Evolutionary conservation across 2,113 vertebrate genomes (phyloP).

Genomic region (Podarcis muralis): DNA sequence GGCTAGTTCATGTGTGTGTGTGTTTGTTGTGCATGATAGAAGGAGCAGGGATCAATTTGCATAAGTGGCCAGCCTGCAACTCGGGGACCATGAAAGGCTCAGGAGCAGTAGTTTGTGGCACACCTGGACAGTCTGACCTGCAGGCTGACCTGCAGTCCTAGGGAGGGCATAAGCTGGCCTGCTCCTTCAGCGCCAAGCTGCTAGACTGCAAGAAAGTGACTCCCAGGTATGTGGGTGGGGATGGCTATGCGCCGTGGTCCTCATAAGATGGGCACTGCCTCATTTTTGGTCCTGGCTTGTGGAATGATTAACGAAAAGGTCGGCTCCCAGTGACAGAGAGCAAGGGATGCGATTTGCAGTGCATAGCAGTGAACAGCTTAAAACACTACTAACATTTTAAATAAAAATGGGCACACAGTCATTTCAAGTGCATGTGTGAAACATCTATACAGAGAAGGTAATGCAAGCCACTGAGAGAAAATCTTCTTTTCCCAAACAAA

Average conservation of each 20-base stretch:
- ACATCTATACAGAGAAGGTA: neutral
- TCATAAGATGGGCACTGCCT: neutral
- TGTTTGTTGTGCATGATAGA: neutral
- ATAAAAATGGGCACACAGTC: neutral
- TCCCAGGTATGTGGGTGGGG: neutral
- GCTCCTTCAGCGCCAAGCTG: neutral
- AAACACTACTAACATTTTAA: neutral
- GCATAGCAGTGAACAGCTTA: neutral
- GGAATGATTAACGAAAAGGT: neutral
- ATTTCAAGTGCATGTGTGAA: neutral
- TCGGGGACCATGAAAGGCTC: neutral
- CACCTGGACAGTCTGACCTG: neutral
- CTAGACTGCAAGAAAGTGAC: neutral
- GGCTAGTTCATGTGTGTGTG: neutral
- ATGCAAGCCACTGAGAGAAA: neutral
- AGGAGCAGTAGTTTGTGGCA: neutral
- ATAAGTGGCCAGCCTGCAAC: neutral
- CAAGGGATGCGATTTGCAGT: neutral
- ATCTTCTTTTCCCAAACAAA: neutral
- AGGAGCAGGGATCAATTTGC: neutral
- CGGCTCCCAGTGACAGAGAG: neutral
- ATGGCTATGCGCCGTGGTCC: neutral
- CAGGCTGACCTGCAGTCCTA: too few species aligned
- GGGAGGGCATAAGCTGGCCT: neutral
- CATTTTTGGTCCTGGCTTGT: neutral